Evolutionary conservation across 1,140 invertebrate species (phyloP), one percentile per base, ranked within the genome.

Genomic region (Caenorhabditis latens): DNA sequence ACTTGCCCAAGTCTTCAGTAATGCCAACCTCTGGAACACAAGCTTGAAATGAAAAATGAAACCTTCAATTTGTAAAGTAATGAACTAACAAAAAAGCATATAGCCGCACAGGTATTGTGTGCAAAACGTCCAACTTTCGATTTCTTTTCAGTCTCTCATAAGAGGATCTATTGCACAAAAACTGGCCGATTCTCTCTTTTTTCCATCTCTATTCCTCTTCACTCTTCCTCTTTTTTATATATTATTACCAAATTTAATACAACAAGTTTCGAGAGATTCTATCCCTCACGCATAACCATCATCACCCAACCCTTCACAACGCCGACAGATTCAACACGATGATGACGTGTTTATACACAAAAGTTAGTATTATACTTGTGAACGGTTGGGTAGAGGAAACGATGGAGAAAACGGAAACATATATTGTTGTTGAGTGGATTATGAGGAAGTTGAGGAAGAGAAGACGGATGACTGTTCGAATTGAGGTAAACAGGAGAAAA

Each of bases 121-220:
- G 13, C 40, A 50, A 50, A 46, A 46, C 8, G 32, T 2, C 6
- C 63, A 2, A 79, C 71, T 79, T 79, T 79, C 71, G 43, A 40
- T 71, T 71, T 71, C 19, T 32, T 46, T 19, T n/a, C 46, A 43
- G 16, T 58, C 57, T 71, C 9, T 46, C 71, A 50, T 79, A 79
- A 79, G 71, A 79, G 71, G 71, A 79, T 79, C 46, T 79, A 50
- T 50, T 79, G 71, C 71, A 79, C 71, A 79, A 79, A 79, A 79
- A 79, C 71, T 79, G n/a, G 46, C 71, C 71, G 8, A 21, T 32
- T 40, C 61, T 9, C 9, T 40, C 4, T 79, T 42, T 79, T 42
- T 50, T 48, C 71, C 9, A 6, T 58, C 57, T 21, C 19, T 21
- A n/a, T 50, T 40, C 16, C 16, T n/a, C 16, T n/a, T n/a, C 19